phyloP scores from a whole-genome alignment of 2,888 invertebrate species.

The Patella pellucida region DNA sequence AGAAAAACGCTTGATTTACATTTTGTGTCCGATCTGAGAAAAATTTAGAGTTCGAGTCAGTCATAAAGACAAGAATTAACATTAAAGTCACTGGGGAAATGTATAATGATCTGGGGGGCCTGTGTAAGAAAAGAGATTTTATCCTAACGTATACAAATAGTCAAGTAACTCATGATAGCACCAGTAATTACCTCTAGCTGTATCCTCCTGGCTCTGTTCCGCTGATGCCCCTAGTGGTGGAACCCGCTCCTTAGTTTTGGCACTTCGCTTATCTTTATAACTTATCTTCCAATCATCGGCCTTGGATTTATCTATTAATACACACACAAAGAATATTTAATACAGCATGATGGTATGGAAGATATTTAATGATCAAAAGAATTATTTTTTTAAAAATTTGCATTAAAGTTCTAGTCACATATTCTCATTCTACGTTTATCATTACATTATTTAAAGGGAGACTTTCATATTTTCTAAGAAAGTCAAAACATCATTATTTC shows the following conservation, averaged over 20 bases:
- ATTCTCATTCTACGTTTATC: not conserved
- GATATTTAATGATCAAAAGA: not conserved
- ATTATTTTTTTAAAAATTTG: too few species aligned
- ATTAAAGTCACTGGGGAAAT: too few species aligned
- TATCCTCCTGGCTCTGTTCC: constrained; percentile 55
- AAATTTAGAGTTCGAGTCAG: too few species aligned
- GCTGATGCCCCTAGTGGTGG: constrained; percentile 63
- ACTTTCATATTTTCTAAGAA: too few species aligned
- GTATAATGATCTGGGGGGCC: too few species aligned
- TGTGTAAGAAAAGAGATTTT: too few species aligned
- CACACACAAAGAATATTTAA: constrained; percentile 14
- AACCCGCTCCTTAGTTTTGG: constrained; percentile 52
- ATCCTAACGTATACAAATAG: not conserved
- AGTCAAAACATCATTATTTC: too few species aligned
- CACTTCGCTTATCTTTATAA: constrained; percentile 52
- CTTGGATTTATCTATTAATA: constrained; percentile 62
- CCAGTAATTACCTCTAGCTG: constrained; percentile 42
- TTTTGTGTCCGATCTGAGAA: too few species aligned
- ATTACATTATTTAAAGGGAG: too few species aligned
- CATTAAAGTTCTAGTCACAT: too few species aligned
- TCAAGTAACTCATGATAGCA: not conserved
- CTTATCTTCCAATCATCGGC: constrained; percentile 60
- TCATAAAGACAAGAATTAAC: too few species aligned
- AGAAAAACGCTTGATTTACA: too few species aligned
- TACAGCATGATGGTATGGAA: not conserved